phyloP scores from a whole-genome alignment of 2,888 invertebrate species.

The Agrotis ipsilon region DNA sequence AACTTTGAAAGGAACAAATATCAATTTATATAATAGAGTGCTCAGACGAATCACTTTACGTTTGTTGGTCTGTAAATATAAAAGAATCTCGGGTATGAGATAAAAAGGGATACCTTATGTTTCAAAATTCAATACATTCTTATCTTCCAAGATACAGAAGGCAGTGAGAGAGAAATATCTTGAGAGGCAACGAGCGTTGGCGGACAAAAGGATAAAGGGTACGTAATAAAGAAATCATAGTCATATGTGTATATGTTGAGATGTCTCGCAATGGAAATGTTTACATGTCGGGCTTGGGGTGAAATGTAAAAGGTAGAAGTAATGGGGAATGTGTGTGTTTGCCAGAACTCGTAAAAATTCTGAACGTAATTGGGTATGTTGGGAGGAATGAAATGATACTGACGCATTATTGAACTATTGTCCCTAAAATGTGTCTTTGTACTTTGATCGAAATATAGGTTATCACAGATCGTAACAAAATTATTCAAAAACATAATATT shows the following conservation, averaged over 20 bases:
- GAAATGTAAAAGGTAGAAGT: slow-evolving; percentile 68
- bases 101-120: slow-evolving; percentile 84
- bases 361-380: slow-evolving; percentile 45
- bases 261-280: slow-evolving; percentile 83
- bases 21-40: slow-evolving; percentile 81
- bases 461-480: neutral
- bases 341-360: slow-evolving; percentile 49
- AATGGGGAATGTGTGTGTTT: slow-evolving; percentile 43
- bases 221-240: slow-evolving; percentile 87
- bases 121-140: slow-evolving; percentile 87
- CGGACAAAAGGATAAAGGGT: slow-evolving; percentile 81
- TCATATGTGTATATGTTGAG: slow-evolving; percentile 65
- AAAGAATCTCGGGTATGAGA: slow-evolving; percentile 75
- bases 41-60: slow-evolving; percentile 74
- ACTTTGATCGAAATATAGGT: neutral
- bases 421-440: slow-evolving; percentile 2
- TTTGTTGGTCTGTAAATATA: slow-evolving; percentile 77
- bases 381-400: slow-evolving; percentile 40
- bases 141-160: slow-evolving; percentile 78
- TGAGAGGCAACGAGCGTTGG: slow-evolving; percentile 73
- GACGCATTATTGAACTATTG: slow-evolving; percentile 23
- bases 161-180: slow-evolving; percentile 77
- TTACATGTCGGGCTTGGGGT: slow-evolving; percentile 78
- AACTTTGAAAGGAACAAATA: slow-evolving; percentile 69
- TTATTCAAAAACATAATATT: neutral